Conservation (phyloP, 2,797 vertebrate species). For the Mormyrops attenuatus region DNA sequence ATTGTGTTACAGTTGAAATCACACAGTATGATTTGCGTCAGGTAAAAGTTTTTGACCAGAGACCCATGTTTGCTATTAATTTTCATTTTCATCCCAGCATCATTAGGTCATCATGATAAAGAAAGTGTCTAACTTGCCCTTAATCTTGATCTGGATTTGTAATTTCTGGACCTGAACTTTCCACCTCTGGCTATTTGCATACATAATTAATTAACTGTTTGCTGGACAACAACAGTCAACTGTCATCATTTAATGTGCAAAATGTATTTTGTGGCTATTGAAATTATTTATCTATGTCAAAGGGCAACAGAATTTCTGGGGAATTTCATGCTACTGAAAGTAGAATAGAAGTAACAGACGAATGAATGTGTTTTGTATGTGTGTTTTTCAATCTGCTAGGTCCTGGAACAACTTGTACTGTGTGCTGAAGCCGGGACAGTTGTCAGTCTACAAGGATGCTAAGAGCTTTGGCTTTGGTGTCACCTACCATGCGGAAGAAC, state of each 20-base stretch:
- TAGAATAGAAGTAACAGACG: neutral
- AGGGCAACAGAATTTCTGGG: neutral
- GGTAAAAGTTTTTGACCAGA: no score
- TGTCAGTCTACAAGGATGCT: conserved; percentile 83
- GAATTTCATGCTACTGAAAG: neutral
- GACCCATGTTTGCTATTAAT: no score
- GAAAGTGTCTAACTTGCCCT: no score
- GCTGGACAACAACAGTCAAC: neutral
- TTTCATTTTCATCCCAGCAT: no score
- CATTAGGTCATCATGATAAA: no score
- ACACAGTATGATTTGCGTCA: no score
- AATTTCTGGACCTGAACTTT: neutral
- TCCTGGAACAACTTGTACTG: conserved; percentile 94
- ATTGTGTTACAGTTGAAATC: no score
- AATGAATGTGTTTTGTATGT: neutral
- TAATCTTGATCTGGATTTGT: neutral
- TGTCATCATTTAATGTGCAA: neutral
- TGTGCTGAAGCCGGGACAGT: conserved; percentile 76
- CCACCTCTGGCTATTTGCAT: neutral
- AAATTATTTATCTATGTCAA: neutral
- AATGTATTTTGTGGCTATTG: neutral
- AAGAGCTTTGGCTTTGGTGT: conserved; percentile 75
- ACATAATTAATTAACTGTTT: neutral
- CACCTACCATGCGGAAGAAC: conserved; percentile 84
- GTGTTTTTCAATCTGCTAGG: conserved; percentile 51